A percentile compares a stretch with the other conserved stretches of the same genome.
phyloP scores from a whole-genome alignment of 2,797 vertebrate genomes.

The Zenarchopterus dispar region DNA sequence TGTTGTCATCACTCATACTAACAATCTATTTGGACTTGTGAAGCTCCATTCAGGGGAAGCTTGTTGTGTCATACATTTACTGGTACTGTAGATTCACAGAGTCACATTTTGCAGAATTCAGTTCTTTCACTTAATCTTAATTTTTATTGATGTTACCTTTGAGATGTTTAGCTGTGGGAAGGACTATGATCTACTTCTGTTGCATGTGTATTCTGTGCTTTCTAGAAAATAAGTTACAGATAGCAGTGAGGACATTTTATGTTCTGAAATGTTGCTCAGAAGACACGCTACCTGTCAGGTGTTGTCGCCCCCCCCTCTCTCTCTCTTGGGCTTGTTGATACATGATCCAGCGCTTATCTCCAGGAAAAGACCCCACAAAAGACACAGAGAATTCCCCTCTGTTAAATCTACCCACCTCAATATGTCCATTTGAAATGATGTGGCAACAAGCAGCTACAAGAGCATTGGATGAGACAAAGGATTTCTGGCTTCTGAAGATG shows the following conservation, averaged over 20 bases:
- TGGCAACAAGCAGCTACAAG: slow-evolving; percentile 1
- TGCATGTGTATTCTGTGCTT: no score
- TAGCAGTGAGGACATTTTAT: neutral
- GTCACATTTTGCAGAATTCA: no score
- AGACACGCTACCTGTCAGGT: slow-evolving; percentile 29
- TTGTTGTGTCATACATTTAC: no score
- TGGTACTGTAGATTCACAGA: neutral
- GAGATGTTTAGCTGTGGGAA: no score
- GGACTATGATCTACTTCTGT: no score
- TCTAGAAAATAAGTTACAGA: neutral
- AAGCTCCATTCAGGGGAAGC: no score
- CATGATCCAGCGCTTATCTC: slow-evolving; percentile 67
- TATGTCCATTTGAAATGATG: slow-evolving; percentile 17
- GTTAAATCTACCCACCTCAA: slow-evolving; percentile 26
- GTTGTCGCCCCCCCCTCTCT: slow-evolving; percentile 24
- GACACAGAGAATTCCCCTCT: slow-evolving; percentile 26
- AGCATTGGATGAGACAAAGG: slow-evolving; percentile 7
- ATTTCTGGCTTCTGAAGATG: neutral
- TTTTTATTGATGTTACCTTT: no score
- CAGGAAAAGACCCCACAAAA: slow-evolving; percentile 39
- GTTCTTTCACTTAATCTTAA: no score
- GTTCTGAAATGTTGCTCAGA: neutral
- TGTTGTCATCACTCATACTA: neutral
- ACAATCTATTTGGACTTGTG: neutral
- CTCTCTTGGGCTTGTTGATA: slow-evolving; percentile 69